These are phyloP conservation scores for Drosophila yooni DNA, from an alignment of 2,888 invertebrate genomes.

Conservation along the genomic window DNA sequence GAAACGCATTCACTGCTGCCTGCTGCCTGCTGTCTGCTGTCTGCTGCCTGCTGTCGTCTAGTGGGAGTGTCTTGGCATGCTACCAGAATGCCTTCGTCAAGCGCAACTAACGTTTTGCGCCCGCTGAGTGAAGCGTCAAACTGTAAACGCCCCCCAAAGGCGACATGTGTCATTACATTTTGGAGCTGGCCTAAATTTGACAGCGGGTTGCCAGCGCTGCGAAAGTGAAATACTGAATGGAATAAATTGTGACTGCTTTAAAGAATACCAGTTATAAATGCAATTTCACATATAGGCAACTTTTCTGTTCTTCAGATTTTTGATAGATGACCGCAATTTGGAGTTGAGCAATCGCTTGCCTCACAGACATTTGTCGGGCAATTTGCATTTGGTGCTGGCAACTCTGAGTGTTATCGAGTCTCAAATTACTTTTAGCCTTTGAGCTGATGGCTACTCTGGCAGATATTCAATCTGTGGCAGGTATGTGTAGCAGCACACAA, in stretches of 20 bases:
- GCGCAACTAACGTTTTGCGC: slow-evolving; percentile 53
- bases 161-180: slow-evolving; percentile 50
- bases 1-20: slow-evolving; percentile 63
- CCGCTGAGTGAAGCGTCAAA: slow-evolving; percentile 45
- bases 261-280: not conserved
- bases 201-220: not conserved
- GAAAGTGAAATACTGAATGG: slow-evolving; percentile 3
- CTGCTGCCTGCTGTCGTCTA: slow-evolving; percentile 44
- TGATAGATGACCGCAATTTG: slow-evolving; percentile 21
- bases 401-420: slow-evolving; percentile 11
- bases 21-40: slow-evolving; percentile 36
- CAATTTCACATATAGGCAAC: not conserved
- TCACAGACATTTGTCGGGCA: slow-evolving; percentile 18
- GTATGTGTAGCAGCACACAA: slow-evolving; percentile 1
- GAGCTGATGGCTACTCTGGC: slow-evolving; percentile 41
- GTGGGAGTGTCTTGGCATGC: slow-evolving; percentile 29
- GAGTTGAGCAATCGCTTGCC: slow-evolving; percentile 26
- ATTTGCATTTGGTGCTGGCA: slow-evolving; percentile 36
- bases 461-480: slow-evolving; percentile 68
- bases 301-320: not conserved
- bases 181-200: slow-evolving; percentile 2
- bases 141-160: slow-evolving; percentile 38
- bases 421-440: slow-evolving; percentile 49
- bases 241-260: not conserved
- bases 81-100: slow-evolving; percentile 1